Evolutionary conservation across 1,140 invertebrate genomes (phyloP).

Genomic region (Neodiprion virginianus): DNA sequence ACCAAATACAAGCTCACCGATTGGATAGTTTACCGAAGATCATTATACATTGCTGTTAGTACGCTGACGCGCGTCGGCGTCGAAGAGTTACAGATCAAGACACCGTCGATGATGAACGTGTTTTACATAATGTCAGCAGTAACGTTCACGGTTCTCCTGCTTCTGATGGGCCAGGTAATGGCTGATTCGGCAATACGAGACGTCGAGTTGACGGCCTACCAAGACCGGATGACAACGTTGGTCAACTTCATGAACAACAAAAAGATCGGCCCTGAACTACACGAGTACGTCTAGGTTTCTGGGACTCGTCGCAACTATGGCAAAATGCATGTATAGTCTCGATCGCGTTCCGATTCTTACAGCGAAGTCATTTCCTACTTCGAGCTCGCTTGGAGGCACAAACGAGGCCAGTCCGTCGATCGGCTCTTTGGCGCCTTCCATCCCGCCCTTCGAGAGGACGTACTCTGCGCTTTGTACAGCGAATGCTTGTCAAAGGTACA

Average conservation of each 20-base stretch:
- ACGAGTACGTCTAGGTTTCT: conserved; percentile 28
- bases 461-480: conserved; percentile 29
- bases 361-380: conserved; percentile 30
- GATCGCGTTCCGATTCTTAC: background rate
- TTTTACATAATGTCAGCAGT: background rate
- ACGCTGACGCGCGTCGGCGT: background rate
- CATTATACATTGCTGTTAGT: background rate
- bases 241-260: conserved; percentile 52
- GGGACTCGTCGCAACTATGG: background rate
- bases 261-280: conserved; percentile 40
- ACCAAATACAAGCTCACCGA: background rate
- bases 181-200: conserved; percentile 25
- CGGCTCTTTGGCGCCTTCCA: conserved; percentile 28
- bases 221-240: conserved; percentile 56
- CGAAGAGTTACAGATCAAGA: background rate
- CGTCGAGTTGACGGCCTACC: conserved; percentile 51
- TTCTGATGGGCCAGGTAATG: background rate
- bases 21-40: background rate
- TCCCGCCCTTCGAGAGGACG: conserved; percentile 29
- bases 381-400: conserved; percentile 32
- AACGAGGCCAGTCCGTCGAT: conserved; percentile 25
- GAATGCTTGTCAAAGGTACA: conserved; percentile 26
- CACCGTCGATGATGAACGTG: background rate
- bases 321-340: background rate
- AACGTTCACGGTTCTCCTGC: background rate